Base-by-base conservation (phyloP, 2,797 vertebrate genomes). In the Merluccius polli region DNA sequence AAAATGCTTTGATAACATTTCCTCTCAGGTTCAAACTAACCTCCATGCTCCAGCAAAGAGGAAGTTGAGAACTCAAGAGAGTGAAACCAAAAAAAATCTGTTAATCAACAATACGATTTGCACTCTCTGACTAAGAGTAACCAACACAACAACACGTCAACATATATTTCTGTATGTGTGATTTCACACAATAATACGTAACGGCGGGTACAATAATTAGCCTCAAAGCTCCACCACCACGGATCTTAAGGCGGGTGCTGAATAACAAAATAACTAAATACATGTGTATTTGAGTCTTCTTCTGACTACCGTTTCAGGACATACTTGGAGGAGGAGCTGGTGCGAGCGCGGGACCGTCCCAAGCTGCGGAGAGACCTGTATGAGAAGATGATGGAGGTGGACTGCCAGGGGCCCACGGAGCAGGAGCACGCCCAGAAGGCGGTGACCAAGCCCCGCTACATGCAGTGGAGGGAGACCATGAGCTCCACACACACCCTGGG, bases 391-490 rank as follows among this genome's bases (percentile, higher is more conserved):
- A 88, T 98, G 88, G 97, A 97, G 48, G 96, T 99, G 89, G 97
- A 99, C 89, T 89, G 92, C 0, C 89, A 92, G 16, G 96, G 96
- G 27, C 97, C 98, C 7, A 98, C 96, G 0, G 86, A 92, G 13
- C 93, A 97, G 82, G 98, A 99, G 78, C 95, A 96, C 0, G 87
- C 90, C 2, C 96, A 97, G 71, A 92, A 86, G 13, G 97, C 94
- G 0, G 95, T 99, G 76, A 98, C 97, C 83, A 99, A 99, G 82
- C 97, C 96, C 1, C 95, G 98, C 44, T 99, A 99, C 92, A 99
- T 99, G 98, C 98, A 99, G 87, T 99, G 98, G 98, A 96, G 98
- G 83, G 98, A 99, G 86, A 97, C 95, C 70, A 94, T 99, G 87
- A 99, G 98, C 91, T 98, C 98, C 84, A 97, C 95, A 80, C 95